Conservation (phyloP, 2,797 vertebrate genomes). For the Diglossa cyanea region DNA sequence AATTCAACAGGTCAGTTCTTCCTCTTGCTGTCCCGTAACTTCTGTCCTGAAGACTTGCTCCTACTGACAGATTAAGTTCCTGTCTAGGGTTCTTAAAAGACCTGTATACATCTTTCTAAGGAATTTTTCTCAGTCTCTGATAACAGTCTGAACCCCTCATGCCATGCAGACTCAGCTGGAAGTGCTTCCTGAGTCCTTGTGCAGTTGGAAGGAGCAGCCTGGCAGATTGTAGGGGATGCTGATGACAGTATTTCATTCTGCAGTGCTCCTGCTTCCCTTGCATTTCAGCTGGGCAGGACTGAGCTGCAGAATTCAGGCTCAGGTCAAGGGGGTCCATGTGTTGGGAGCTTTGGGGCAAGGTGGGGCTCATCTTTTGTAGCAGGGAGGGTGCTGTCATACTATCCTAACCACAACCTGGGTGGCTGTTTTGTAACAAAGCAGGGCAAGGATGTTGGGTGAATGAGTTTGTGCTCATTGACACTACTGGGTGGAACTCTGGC, state of each 20-base stretch:
- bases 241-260: background rate
- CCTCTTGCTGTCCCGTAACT: background rate
- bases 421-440: conserved; percentile 14
- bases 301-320: background rate
- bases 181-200: background rate
- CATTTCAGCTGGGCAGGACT: background rate
- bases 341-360: background rate
- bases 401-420: background rate
- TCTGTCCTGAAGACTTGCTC: background rate
- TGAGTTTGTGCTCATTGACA: background rate
- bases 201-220: background rate
- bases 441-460: background rate
- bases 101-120: background rate
- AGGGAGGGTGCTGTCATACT: background rate
- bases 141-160: background rate
- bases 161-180: background rate
- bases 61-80: background rate
- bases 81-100: background rate
- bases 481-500: conserved; percentile 11
- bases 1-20: background rate
- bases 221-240: background rate
- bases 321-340: background rate
- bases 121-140: background rate
- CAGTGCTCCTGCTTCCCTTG: fast-evolving
- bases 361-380: background rate